Conservation (phyloP, 1,140 invertebrate species). For the Drosophila sturtevanti region DNA sequence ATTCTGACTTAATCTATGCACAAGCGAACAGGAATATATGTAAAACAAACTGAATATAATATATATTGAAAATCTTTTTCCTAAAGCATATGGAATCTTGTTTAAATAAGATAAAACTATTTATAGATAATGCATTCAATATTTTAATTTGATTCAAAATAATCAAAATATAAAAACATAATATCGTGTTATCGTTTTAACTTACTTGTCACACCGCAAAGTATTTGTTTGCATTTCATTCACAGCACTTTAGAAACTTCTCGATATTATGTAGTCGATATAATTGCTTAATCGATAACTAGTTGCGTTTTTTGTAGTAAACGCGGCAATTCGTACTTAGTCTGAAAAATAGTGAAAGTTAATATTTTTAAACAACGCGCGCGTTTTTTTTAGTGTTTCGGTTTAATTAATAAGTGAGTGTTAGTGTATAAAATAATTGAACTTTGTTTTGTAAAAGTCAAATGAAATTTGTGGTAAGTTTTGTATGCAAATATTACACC, state of each 20-base stretch:
- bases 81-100: too few species aligned
- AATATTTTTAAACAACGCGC: neutral
- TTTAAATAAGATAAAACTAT: too few species aligned
- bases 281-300: neutral
- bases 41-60: too few species aligned
- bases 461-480: neutral
- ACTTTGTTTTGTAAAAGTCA: neutral
- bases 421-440: neutral
- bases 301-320: neutral
- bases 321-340: neutral
- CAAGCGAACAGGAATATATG: too few species aligned
- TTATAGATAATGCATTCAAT: too few species aligned
- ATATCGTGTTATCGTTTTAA: too few species aligned
- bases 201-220: neutral
- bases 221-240: neutral
- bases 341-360: neutral
- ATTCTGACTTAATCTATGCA: too few species aligned
- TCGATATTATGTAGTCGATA: neutral
- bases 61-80: too few species aligned
- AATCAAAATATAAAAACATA: too few species aligned
- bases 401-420: neutral
- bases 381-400: neutral
- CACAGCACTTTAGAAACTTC: neutral
- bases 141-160: too few species aligned
- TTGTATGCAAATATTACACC: too few species aligned